Evolutionary conservation across 2,797 vertebrate species (phyloP).

Genomic region (Linurgus olivaceus): DNA sequence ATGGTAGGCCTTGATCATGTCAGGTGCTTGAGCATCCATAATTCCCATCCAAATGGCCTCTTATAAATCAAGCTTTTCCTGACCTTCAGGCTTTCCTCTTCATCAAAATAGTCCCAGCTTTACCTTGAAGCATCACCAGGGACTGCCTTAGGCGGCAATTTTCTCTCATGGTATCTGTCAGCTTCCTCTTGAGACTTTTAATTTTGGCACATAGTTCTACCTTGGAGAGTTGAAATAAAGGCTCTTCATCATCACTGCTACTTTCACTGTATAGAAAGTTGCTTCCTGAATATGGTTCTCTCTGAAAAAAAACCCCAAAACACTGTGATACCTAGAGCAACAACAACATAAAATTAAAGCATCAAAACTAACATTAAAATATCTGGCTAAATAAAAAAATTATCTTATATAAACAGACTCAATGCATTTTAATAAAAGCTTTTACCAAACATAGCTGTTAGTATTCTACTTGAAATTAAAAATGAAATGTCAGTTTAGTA

Average conservation of each 20-base stretch:
- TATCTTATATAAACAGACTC: neutral
- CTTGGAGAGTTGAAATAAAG: conserved; percentile 74
- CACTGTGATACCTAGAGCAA: neutral
- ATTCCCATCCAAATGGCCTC: neutral
- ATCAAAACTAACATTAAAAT: neutral
- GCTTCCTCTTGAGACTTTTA: conserved; percentile 72
- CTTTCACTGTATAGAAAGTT: conserved; percentile 71
- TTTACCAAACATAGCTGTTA: neutral
- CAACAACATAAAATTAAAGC: neutral
- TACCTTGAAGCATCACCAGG: conserved; percentile 79
- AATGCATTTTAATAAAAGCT: neutral
- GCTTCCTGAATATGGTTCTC: conserved; percentile 65
- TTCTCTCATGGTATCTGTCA: conserved; percentile 71
- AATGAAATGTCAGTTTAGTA: neutral
- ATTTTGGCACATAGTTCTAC: conserved; percentile 74
- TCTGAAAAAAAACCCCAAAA: conserved; percentile 20
- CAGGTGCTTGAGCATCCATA: neutral
- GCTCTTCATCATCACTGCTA: conserved; percentile 76
- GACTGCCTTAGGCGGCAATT: conserved; percentile 76
- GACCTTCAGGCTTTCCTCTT: neutral
- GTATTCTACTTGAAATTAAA: neutral
- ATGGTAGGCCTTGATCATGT: neutral
- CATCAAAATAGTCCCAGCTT: neutral
- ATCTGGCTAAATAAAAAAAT: neutral
- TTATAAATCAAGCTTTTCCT: conserved; percentile 22